Percentiles rank a stretch among this genome's conserved stretches.
Conservation (phyloP, 1,140 invertebrate genomes). For the Plutomurus gul region DNA sequence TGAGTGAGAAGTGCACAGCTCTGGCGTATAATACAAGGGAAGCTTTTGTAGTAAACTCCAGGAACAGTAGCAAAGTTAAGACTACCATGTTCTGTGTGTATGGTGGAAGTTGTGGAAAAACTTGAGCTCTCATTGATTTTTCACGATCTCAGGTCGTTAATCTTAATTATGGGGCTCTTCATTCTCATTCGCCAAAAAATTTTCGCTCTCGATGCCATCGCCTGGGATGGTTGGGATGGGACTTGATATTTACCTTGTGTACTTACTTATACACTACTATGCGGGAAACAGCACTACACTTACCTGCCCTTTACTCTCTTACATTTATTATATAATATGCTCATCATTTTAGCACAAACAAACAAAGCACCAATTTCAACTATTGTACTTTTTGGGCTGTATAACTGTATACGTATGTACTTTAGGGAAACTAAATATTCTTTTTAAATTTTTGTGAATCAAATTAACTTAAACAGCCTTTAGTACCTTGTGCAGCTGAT, state of each 20-base stretch:
- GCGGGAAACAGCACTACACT: too few relatives aligned
- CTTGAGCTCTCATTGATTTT: slow-evolving; percentile 50
- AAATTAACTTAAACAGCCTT: too few relatives aligned
- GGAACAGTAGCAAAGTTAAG: not conserved
- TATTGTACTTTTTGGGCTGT: too few relatives aligned
- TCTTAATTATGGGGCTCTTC: slow-evolving; percentile 51
- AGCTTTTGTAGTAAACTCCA: not conserved
- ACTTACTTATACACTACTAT: too few relatives aligned
- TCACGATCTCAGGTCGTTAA: slow-evolving; percentile 51
- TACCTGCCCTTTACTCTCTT: too few relatives aligned
- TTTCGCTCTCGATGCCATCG: not conserved
- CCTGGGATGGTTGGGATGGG: not conserved
- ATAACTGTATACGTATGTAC: too few relatives aligned
- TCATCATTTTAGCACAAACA: too few relatives aligned
- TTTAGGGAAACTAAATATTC: too few relatives aligned
- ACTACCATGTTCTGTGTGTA: not conserved
- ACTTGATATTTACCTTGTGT: slow-evolving; percentile 4
- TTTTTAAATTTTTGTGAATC: too few relatives aligned
- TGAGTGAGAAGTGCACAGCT: not conserved
- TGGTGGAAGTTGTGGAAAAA: slow-evolving; percentile 31
- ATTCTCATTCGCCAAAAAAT: slow-evolving; percentile 38
- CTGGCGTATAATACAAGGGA: not conserved
- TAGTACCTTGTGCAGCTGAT: too few relatives aligned
- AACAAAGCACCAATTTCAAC: too few relatives aligned
- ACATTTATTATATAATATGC: too few relatives aligned